Base-by-base conservation (phyloP, 2,113 vertebrate species). In the Aptenodytes forsteri region DNA sequence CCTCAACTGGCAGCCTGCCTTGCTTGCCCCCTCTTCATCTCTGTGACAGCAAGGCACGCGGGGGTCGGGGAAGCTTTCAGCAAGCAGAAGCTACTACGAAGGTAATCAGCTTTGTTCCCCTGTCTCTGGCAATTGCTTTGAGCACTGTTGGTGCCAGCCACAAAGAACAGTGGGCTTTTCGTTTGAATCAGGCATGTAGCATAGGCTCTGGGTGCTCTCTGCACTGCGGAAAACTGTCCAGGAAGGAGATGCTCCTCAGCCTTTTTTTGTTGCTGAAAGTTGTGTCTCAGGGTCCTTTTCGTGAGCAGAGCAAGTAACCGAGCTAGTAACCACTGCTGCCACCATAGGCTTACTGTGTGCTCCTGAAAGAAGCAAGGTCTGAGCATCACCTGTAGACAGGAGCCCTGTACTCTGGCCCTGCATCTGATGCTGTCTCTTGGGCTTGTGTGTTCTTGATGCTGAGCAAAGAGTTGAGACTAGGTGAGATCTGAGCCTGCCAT, bases 21-120 rank as follows among this genome's bases (percentile, higher is more conserved):
- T 11, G 0, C 18, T 5, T 10, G 22, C 25, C 25, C 40, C 19
- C 44, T 38, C 59, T 36, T 18, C 32, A 9, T 3, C 12, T 6
- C 34, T 42, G 42, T 1, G 6, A 5, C 73, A 13, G 4, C 15
- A 0, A 16, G 52, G 44, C 30, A 30, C 7, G 3, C 0, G 3
- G 38, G 27, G 32, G 5, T 13, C 22, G 1, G 59, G 34, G 79
- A 50, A 36, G 70, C 38, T 83, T 16, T 30, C 49, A 4, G 23
- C 18, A 5, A 16, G 55, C 27, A 32, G 55, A 30, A 82, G 59
- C 36, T 54, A 5, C 83, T 25, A 4, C 1, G 5, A 2, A 3
- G 49, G 21, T 15, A 13, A 16, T 29, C 44, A 4, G 64, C 13
- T 30, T 12, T 50, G 40, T n/a, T 55, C 10, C 72, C 58, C 25